Base-by-base conservation (phyloP, 30 jellyfish, hydroid and myxozoan genomes). In the Mastigias papua region DNA sequence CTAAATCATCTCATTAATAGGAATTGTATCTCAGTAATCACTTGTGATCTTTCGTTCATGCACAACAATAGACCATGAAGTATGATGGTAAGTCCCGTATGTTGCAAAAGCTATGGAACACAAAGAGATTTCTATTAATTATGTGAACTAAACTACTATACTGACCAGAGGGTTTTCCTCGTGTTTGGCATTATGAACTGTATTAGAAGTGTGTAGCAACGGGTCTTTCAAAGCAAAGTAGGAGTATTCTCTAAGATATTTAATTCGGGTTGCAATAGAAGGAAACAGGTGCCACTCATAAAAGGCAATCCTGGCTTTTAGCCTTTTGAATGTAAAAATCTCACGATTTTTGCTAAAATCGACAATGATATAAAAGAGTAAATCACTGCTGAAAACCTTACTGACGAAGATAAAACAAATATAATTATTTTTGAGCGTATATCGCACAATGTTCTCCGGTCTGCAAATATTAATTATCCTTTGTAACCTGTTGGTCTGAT, bases 1-100 rank as follows among this genome's bases (percentile, higher is more conserved):
- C 79, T 77, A 77, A 77, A 77, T 77, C 88, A 77, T 77, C 88
- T 57, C 88, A 77, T 77, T 77, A 77, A 75, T 26, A 48, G 64
- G 86, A 75, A 75, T 75, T 75, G 86, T 50, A 75, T 50, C 16
- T 54, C 75, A 75, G 28, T 75, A 75, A 48, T 75, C 86, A 50
- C 74, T 75, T 3, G 86, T 75, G 86, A 75, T 75, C 86, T 75
- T 75, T 75, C 86, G 74, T 35, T 54, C 72, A 48, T 48, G 13
- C 19, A 34, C 50, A 57, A 77, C 88, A 77, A 77, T 77, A 61
- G 46, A 62, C 83, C 83, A 72, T 72, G 83, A 72, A 72, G 83
- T 28, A 33, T 17, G 37, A n/a, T 25, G 42, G 1, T 6, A 13
- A 63, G 74, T 26, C 42, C 42, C 74, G 74, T 63, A 63, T 0